phyloP scores from a whole-genome alignment of 1,140 invertebrate species.

The Penaeus chinensis region DNA sequence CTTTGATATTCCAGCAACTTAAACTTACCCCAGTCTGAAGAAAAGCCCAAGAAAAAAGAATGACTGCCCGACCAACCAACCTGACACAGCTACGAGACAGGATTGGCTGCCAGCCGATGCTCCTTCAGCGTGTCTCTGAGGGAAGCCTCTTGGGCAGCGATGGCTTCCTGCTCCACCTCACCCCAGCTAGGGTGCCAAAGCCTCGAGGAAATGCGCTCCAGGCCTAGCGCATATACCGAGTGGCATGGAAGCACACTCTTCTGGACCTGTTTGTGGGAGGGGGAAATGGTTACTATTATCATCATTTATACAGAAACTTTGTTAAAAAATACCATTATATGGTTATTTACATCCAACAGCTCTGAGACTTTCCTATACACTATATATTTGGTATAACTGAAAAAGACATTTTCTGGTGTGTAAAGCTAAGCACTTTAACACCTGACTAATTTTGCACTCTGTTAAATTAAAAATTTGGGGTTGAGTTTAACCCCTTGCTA shows the following conservation, averaged over 20 bases:
- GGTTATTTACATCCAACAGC: too few species aligned
- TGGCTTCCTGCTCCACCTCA: constrained; percentile 57
- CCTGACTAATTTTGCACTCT: too few species aligned
- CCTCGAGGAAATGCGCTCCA: constrained; percentile 47
- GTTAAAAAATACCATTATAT: too few species aligned
- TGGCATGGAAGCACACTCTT: constrained; percentile 46
- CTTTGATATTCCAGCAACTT: too few species aligned
- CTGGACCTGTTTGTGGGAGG: constrained; percentile 21
- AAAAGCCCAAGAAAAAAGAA: background rate
- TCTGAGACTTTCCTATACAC: too few species aligned
- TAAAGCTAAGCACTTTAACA: too few species aligned
- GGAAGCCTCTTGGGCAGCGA: constrained; percentile 42
- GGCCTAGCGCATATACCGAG: constrained; percentile 42
- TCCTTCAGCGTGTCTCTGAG: constrained; percentile 48
- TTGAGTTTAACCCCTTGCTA: too few species aligned
- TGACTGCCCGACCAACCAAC: constrained; percentile 5
- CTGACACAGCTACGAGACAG: constrained; percentile 23
- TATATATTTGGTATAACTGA: too few species aligned
- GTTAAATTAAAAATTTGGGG: too few species aligned
- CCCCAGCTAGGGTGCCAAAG: constrained; percentile 52
- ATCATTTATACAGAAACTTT: background rate
- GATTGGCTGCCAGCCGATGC: constrained; percentile 40
- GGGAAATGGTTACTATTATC: background rate
- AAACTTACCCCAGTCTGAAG: background rate
- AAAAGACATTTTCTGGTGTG: too few species aligned